Evolutionary conservation across 2,888 invertebrate species (phyloP).

Genomic region (Scrobipalpa atriplicella): DNA sequence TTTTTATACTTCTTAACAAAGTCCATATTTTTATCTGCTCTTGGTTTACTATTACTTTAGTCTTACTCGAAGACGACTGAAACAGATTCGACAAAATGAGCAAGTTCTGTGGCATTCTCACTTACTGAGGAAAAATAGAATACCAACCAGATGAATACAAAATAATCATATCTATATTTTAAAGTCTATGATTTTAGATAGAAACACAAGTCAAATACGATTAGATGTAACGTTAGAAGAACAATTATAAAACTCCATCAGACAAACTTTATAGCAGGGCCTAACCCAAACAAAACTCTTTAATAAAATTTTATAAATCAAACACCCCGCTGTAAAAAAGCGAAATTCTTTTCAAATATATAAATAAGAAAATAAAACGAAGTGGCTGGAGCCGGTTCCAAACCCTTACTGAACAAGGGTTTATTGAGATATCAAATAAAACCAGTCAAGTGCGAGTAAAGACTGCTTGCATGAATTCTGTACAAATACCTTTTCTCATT

Average conservation of each 20-base stretch:
- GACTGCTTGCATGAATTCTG: not conserved
- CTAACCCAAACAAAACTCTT: constrained; percentile 61
- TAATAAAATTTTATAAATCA: constrained; percentile 76
- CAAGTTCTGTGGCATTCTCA: too few relatives aligned
- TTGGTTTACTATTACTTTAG: not conserved
- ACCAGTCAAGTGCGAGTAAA: not conserved
- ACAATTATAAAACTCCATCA: constrained; percentile 39
- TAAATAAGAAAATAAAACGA: constrained; percentile 35
- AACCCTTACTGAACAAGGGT: constrained; percentile 65
- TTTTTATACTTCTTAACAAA: not conserved
- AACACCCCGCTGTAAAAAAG: constrained; percentile 52
- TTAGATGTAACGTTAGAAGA: not conserved
- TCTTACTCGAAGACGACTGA: too few relatives aligned
- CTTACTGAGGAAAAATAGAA: too few relatives aligned
- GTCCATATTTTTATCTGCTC: too few relatives aligned
- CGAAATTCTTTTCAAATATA: constrained; percentile 55
- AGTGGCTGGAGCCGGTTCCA: constrained; percentile 56
- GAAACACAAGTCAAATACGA: not conserved
- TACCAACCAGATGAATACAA: too few relatives aligned
- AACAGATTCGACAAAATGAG: too few relatives aligned
- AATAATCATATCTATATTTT: not conserved
- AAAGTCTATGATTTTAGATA: too few relatives aligned
- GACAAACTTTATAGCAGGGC: constrained; percentile 57
- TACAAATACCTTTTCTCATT: not conserved
- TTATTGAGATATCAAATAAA: constrained; percentile 82